Base-by-base conservation (phyloP, 2,113 vertebrate species). In the Nothobranchius kuhntae region DNA sequence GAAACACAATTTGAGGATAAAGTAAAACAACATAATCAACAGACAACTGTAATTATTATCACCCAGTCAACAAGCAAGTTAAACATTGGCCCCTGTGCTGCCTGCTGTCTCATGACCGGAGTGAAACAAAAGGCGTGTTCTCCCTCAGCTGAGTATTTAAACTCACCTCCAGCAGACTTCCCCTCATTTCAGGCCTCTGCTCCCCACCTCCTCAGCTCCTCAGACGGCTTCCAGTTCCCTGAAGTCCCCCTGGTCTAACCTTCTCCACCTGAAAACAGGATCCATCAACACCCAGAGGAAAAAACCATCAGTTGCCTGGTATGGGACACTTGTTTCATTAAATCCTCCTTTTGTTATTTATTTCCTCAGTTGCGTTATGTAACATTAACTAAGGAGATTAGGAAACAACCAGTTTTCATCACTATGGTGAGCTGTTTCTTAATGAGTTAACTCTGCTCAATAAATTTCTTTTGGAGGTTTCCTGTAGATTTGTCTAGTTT, bases 61-160 rank as follows among this genome's bases (percentile, higher is more conserved):
- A 42, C 69, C 17, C n/a, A 70, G 81, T 71, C 83, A 75, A 84
- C 85, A 84, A 83, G 81, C 65, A 68, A 12, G 86, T 64, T 89
- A 89, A 89, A 90, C 78, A 90, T 91, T 91, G 91, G 68, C 88
- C 68, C 7, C 15, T 45, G 59, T 15, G 48, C 75, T 64, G 61
- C 73, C 73, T 13, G 30, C 3, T 74, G 84, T 91, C 88, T 61
- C 86, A 85, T 92, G 90, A 91, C 86, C 50, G 14, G 45, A 57
- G 9, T 62, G 81, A 67, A n/a, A 15, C 15, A n/a, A 66, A 73
- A 87, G 87, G 89, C 86, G 88, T 75, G 86, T 21, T 72, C 80
- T 59, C 69, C 8, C 9, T 45, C 55, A 30, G 74, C 67, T 72
- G 50, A 13, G 47, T 78, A 86, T 85, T 86, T 84, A 91, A 89